Evolutionary conservation across 2,113 vertebrate genomes (phyloP).

Genomic region (Chlamydotis undulata): DNA sequence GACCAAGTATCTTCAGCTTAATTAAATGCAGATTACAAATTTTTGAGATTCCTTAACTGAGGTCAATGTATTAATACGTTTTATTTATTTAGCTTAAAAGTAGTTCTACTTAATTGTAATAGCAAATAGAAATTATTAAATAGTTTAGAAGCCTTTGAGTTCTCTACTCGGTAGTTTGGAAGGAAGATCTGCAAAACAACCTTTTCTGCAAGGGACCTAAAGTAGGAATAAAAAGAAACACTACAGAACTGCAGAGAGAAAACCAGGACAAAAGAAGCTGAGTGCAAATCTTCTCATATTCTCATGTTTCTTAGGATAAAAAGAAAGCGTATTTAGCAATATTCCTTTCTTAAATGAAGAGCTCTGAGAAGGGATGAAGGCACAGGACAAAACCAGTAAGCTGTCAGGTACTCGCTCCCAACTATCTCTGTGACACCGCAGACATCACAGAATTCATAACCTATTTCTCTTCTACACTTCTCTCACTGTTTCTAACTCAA

Average conservation of each 20-base stretch:
- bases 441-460: not conserved
- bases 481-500: not conserved
- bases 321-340: not conserved
- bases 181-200: not conserved
- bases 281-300: not conserved
- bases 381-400: not conserved
- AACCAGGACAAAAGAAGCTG: not conserved
- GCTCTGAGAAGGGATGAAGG: not conserved
- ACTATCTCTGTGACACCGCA: not conserved
- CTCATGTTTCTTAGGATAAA: not conserved
- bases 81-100: slow-evolving; percentile 4
- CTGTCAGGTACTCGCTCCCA: not conserved
- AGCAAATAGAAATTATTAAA: slow-evolving; percentile 46
- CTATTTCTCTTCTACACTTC: not conserved
- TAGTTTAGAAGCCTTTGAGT: not conserved
- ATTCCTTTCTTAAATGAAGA: not conserved
- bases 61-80: not conserved
- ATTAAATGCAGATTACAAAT: slow-evolving; percentile 52
- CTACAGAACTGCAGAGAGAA: not conserved
- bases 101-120: slow-evolving; percentile 31
- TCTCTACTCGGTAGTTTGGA: not conserved
- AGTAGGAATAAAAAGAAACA: not conserved
- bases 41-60: slow-evolving; percentile 42
- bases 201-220: not conserved
- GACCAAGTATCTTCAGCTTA: slow-evolving; percentile 28